A percentile compares a stretch with the other conserved stretches of the same genome.
phyloP scores from a whole-genome alignment of 2,888 invertebrate species.

The Cheilosia impressa region DNA sequence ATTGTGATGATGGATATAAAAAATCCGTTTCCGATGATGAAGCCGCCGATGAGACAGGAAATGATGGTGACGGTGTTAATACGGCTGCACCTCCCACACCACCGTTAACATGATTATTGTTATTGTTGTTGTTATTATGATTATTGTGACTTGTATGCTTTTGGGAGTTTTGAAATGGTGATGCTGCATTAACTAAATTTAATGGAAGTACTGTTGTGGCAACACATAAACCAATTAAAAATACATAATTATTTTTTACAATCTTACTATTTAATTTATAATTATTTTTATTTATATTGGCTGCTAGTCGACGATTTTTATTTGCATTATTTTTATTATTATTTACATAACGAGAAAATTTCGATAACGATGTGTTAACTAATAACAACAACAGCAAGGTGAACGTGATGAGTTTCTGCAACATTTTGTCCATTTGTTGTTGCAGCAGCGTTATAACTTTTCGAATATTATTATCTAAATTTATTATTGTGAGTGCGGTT shows the following conservation, averaged over 20 bases:
- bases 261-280: conserved; percentile 66
- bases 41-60: conserved; percentile 81
- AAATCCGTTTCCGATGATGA: conserved; percentile 82
- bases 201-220: conserved; percentile 77
- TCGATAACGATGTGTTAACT: conserved; percentile 77
- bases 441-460: conserved; percentile 50
- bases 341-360: conserved; percentile 76
- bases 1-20: conserved; percentile 80
- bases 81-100: conserved; percentile 56
- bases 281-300: conserved; percentile 48
- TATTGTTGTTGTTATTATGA: conserved; percentile 58
- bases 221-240: conserved; percentile 77
- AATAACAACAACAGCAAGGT: conserved; percentile 72
- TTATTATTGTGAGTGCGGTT: conserved; percentile 69
- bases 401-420: conserved; percentile 56
- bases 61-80: conserved; percentile 78
- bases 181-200: conserved; percentile 77
- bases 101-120: conserved; percentile 28
- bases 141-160: conserved; percentile 65
- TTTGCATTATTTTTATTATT: conserved; percentile 49
- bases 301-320: conserved; percentile 69
- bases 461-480: conserved; percentile 67
- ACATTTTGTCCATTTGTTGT: conserved; percentile 49
- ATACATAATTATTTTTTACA: conserved; percentile 74
- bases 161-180: conserved; percentile 70